Percentiles rank a stretch among this genome's conserved stretches.
phyloP scores from a whole-genome alignment of 1,140 invertebrate genomes.

The Pseudobourletiella spinata region DNA sequence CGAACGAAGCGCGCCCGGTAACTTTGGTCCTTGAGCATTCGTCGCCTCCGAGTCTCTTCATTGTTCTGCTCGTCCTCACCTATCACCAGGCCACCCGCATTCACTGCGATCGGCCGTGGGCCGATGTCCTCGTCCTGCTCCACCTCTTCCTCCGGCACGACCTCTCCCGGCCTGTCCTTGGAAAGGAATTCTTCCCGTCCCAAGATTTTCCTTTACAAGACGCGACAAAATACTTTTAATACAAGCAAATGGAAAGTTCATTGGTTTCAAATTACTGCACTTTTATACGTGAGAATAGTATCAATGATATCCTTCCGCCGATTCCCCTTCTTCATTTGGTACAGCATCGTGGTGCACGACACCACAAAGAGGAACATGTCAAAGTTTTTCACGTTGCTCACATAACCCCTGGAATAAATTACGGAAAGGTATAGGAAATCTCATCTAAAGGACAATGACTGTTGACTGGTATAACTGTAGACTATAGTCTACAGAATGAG shows the following conservation, averaged over 20 bases:
- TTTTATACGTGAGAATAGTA: constrained; percentile 30
- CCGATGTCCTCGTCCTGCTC: background rate
- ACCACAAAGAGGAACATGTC: constrained; percentile 29
- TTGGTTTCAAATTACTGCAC: background rate
- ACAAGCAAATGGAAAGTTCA: too few relatives aligned
- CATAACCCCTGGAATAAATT: constrained; percentile 23
- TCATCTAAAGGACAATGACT: too few relatives aligned
- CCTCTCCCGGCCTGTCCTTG: constrained; percentile 5
- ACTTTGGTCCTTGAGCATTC: constrained; percentile 22
- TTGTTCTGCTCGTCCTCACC: constrained; percentile 11
- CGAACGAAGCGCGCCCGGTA: constrained; percentile 30
- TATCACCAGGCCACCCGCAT: constrained; percentile 10
- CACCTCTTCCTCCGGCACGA: constrained; percentile 1
- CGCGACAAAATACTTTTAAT: too few relatives aligned
- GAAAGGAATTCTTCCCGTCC: constrained; percentile 26
- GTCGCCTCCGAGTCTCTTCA: constrained; percentile 1
- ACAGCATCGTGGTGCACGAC: constrained; percentile 26
- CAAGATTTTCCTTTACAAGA: constrained; percentile 27
- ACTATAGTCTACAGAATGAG: too few relatives aligned
- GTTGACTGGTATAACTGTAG: too few relatives aligned
- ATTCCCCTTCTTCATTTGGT: constrained; percentile 35
- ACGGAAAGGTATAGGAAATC: too few relatives aligned
- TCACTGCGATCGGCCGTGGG: background rate
- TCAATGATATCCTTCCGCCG: constrained; percentile 29
- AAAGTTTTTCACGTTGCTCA: constrained; percentile 32